Base-by-base conservation (phyloP, 2,888 invertebrate genomes). In the Caenorhabditis parvicauda region DNA sequence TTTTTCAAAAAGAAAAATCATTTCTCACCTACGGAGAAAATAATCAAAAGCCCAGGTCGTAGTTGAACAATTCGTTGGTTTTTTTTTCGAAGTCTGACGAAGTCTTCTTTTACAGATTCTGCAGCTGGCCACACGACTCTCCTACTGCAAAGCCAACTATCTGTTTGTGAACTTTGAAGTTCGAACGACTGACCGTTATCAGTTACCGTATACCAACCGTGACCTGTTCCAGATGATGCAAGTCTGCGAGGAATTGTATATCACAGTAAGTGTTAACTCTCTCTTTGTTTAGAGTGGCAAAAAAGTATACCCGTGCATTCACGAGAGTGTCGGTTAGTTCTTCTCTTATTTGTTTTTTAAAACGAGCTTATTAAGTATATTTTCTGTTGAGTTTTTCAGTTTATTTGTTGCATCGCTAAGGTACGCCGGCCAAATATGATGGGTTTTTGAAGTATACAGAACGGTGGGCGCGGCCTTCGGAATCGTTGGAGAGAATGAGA, bases 151-250 rank as follows among this genome's bases (percentile, higher is more conserved):
- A 50, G 74, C 75, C 19, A 77, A 74, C 37, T 74, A 77, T 49
- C 49, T 77, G 22, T 74, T 77, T 45, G 64, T 77, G 27, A 72
- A 77, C 47, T 77, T 77, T 45, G 77, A 77, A 66, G 70, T 75
- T 7, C 59, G 77, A 38, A 74, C 76, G 9, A 77, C 75, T 2
- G 77, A 77, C 55, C 61, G 74, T 21, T 77, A 77, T 54, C 70
- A 73, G 46, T 61, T 77, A 41, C 75, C 76, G 17, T 77, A 77
- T 52, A 76, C 71, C 2, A 72, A 74, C 44, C 59, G 70, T n/a
- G 75, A 77, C 42, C 58, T 76, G 6, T 77, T 76, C 54, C 75
- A 75, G 45, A 72, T 77, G 74, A 69, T 66, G 42, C 75, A 72
- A 61, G 69, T 76, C 17, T 75, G 75, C 47, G 72, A 76, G 27